These are phyloP conservation scores for Catagonus wagneri DNA, from an alignment of 2,113 vertebrate genomes.

Conservation along the genomic window DNA sequence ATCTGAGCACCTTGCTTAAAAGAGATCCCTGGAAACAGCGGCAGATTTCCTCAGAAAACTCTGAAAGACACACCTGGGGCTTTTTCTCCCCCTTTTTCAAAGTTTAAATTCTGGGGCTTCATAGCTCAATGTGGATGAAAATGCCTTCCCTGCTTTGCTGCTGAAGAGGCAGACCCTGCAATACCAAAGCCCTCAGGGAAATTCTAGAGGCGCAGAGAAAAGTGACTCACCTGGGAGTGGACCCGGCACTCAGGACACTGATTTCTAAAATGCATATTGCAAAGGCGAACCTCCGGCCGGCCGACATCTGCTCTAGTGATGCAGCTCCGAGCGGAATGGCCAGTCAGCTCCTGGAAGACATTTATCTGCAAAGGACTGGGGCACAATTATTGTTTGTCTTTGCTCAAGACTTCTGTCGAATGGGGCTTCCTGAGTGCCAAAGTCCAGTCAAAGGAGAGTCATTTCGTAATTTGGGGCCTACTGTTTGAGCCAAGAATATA, in stretches of 20 bases:
- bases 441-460: conserved; percentile 70
- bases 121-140: background rate
- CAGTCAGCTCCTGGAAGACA: background rate
- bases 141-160: background rate
- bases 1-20: background rate
- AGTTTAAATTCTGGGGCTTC: background rate
- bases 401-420: background rate
- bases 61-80: background rate
- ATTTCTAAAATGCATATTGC: conserved; percentile 65
- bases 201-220: conserved; percentile 8
- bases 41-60: background rate
- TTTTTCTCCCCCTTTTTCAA: background rate
- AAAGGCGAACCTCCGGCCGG: background rate
- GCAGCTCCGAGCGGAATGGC: background rate
- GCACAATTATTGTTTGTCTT: conserved; percentile 20
- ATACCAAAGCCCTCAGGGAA: background rate
- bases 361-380: conserved; percentile 76
- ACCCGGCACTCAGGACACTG: background rate
- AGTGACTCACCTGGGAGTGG: conserved; percentile 81
- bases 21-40: background rate
- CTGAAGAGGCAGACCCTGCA: background rate
- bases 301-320: conserved; percentile 33
- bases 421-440: conserved; percentile 51
- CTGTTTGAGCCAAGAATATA: background rate
- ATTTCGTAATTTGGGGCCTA: conserved; percentile 42